A percentile compares a stretch with the other conserved stretches of the same genome.
These are phyloP conservation scores for Urechis unicinctus DNA, from an alignment of 2,888 invertebrate species.

Conservation along the genomic window DNA sequence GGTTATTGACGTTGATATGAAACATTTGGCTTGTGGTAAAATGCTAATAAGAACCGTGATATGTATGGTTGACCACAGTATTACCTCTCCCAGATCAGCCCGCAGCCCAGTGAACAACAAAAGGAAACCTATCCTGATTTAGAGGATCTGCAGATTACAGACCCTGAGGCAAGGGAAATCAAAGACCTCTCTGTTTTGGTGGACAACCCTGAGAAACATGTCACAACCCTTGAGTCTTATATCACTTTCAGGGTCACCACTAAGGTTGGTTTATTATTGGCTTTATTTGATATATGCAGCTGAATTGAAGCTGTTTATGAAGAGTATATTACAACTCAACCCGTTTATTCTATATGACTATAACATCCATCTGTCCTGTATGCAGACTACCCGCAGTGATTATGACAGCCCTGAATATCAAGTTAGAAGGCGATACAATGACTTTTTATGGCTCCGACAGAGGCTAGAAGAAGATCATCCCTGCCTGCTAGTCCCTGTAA, in stretches of 20 bases:
- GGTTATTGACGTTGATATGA: too few relatives aligned
- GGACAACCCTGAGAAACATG: slow-evolving; percentile 68
- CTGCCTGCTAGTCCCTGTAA: slow-evolving; percentile 65
- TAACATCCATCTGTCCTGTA: neutral
- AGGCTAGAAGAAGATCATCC: slow-evolving; percentile 62
- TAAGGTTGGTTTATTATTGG: slow-evolving; percentile 49
- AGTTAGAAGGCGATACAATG: slow-evolving; percentile 66
- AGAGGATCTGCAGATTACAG: neutral
- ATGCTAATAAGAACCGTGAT: neutral
- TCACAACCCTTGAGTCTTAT: slow-evolving; percentile 66
- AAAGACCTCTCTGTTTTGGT: slow-evolving; percentile 62
- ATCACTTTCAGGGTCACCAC: slow-evolving; percentile 66
- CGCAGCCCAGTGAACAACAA: slow-evolving; percentile 4
- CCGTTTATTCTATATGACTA: neutral
- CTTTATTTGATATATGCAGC: too few relatives aligned
- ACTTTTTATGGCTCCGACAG: slow-evolving; percentile 66
- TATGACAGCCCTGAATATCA: slow-evolving; percentile 61
- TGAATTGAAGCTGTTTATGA: too few relatives aligned
- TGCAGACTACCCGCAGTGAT: slow-evolving; percentile 60
- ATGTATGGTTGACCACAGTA: slow-evolving; percentile 4
- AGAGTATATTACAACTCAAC: too few relatives aligned
- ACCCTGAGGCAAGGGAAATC: slow-evolving; percentile 30
- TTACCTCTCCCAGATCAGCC: slow-evolving; percentile 16
- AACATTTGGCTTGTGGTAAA: too few relatives aligned
- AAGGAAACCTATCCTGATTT: neutral